phyloP scores from a whole-genome alignment of 2,113 vertebrate species.

The Tringa solitaria region DNA sequence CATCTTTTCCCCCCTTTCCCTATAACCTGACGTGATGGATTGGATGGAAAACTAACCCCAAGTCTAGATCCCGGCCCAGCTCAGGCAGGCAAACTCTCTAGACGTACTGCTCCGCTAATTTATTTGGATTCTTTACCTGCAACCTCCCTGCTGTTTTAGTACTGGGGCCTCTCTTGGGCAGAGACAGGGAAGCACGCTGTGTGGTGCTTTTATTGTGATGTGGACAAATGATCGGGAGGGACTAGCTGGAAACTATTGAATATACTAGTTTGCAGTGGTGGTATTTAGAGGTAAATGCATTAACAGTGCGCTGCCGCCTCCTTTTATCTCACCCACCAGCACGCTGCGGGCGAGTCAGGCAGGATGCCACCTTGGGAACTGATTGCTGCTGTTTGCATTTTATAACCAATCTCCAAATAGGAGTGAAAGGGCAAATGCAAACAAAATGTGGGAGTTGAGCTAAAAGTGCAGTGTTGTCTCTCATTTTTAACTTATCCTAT shows the following conservation, averaged over 20 bases:
- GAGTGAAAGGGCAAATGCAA: not conserved
- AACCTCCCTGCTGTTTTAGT: conserved; percentile 19
- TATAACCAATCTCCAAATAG: not conserved
- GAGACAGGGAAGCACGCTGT: not conserved
- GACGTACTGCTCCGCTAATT: not conserved
- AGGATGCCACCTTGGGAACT: not conserved
- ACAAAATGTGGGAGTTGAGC: not conserved
- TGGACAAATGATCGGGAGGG: conserved; percentile 27
- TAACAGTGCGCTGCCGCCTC: not conserved
- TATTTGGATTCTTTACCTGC: conserved; percentile 52
- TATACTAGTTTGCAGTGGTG: not conserved
- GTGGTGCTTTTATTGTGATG: conserved; percentile 8
- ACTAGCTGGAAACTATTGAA: not conserved
- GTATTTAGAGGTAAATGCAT: not conserved
- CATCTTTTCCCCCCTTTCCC: not conserved
- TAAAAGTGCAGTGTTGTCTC: not conserved
- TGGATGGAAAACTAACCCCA: not conserved
- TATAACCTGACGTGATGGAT: not conserved
- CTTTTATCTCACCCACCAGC: conserved; percentile 9
- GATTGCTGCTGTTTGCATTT: not conserved
- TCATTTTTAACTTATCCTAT: not conserved
- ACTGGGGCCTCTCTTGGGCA: conserved; percentile 16
- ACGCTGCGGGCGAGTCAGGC: not conserved
- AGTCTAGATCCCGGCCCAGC: not conserved
- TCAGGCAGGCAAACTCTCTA: not conserved